Percentiles rank a stretch among this genome's conserved stretches.
Evolutionary conservation across 2,888 invertebrate species (phyloP).

Genomic region (Psylliodes chrysocephalus): DNA sequence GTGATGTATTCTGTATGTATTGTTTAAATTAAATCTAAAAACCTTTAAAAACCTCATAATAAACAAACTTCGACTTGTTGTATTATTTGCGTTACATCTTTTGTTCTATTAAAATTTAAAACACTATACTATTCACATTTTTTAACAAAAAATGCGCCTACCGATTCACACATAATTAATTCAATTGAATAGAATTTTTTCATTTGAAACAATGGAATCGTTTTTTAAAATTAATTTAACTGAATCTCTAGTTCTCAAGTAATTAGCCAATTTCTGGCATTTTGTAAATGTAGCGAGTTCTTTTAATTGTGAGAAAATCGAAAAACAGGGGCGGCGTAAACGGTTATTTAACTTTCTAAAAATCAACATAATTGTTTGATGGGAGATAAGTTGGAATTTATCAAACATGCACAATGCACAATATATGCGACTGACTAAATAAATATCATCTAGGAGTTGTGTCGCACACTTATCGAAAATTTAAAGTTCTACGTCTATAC

Average conservation of each 20-base stretch:
- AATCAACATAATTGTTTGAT: neutral
- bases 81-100: neutral
- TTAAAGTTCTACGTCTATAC: too few species aligned
- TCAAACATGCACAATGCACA: too few species aligned
- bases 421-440: too few species aligned
- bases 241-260: constrained; percentile 8
- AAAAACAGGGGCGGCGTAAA: neutral
- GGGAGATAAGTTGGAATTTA: too few species aligned
- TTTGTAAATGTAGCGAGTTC: constrained; percentile 8
- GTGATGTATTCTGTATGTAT: too few species aligned
- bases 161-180: constrained; percentile 18
- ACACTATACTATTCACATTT: neutral
- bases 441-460: too few species aligned
- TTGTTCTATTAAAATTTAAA: neutral
- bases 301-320: constrained; percentile 18
- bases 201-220: constrained; percentile 22
- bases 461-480: too few species aligned
- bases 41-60: too few species aligned
- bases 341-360: neutral
- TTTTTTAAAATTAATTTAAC: constrained; percentile 22
- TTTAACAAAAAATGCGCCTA: neutral
- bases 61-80: neutral
- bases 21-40: too few species aligned
- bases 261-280: constrained; percentile 24
- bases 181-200: constrained; percentile 6